Evolutionary conservation across 2,888 invertebrate species (phyloP), one percentile per base, ranked within the genome.

Genomic region (Hyalella azteca): DNA sequence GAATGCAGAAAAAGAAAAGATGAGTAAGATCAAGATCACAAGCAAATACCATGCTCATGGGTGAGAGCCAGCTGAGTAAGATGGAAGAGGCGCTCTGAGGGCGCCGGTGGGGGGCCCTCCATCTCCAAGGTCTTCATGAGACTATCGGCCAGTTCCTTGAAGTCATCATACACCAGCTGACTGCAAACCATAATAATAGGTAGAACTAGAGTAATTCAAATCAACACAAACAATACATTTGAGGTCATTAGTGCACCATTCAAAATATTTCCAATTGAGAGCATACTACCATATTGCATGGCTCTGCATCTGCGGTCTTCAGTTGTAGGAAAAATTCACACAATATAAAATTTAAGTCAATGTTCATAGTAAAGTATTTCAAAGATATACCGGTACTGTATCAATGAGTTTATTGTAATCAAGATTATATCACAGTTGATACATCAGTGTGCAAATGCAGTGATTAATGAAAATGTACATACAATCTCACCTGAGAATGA

Each of bases 121-220:
- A 96, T 94, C 86, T 96, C 94, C 0, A 96, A 94, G 45, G 93
- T 90, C 78, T 93, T 91, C 0, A 96, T 93, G 80, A 99, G 88
- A 77, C 92, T 93, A 0, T 95, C 92, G 0, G 97, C 98, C 77
- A 98, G 90, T n/a, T 93, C 92, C 87, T 97, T 96, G 88, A 96
- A 93, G 0, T 98, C 98, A 91, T 99, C 99, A 87, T 99, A 98
- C 88, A 95, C 96, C 78, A 99, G 90, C 88, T 99, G 99, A 86
- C 99, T 99, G 88, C 48, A 91, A 90, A 85, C 86, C 73, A 48
- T 76, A 48, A 59, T 48, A 83, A n/a, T n/a, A n/a, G n/a, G n/a
- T n/a, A n/a, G n/a, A n/a, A n/a, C n/a, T n/a, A n/a, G n/a, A n/a
- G n/a, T n/a, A n/a, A n/a, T n/a, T n/a, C n/a, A n/a, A n/a, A n/a